These are phyloP conservation scores for Pitangus sulphuratus DNA, from an alignment of 2,797 vertebrate genomes.

Conservation along the genomic window DNA sequence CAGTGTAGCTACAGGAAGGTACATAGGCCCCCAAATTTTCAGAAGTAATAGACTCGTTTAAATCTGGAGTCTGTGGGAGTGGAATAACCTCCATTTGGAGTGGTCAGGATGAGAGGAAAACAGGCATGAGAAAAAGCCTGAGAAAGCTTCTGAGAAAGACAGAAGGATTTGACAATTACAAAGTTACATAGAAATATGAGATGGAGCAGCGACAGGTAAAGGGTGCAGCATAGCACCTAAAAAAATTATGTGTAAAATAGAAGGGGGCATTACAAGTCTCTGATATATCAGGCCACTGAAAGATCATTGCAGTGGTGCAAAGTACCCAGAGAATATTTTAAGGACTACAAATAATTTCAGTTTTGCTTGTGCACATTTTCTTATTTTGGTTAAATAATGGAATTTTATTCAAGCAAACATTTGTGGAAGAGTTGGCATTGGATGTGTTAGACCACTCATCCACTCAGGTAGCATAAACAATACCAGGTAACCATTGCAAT, in stretches of 20 bases:
- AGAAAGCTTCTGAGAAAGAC: neutral
- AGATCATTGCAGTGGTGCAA: neutral
- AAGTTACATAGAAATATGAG: neutral
- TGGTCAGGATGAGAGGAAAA: neutral
- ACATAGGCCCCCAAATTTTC: neutral
- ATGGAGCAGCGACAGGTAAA: neutral
- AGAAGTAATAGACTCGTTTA: neutral
- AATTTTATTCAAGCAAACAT: neutral
- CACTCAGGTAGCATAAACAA: neutral
- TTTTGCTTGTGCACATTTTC: neutral
- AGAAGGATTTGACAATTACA: neutral
- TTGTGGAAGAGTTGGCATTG: neutral
- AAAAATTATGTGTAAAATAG: neutral
- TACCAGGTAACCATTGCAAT: neutral
- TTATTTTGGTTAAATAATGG: neutral
- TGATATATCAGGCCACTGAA: neutral
- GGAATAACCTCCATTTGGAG: neutral
- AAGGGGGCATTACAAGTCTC: neutral
- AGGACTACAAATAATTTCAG: neutral
- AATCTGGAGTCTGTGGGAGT: neutral
- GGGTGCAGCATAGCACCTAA: neutral
- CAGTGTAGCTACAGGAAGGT: neutral
- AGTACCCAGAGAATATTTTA: neutral
- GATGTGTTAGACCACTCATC: neutral
- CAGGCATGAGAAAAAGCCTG: neutral